phyloP scores from a whole-genome alignment of 2,797 vertebrate species.

The Diplodus puntazzo region DNA sequence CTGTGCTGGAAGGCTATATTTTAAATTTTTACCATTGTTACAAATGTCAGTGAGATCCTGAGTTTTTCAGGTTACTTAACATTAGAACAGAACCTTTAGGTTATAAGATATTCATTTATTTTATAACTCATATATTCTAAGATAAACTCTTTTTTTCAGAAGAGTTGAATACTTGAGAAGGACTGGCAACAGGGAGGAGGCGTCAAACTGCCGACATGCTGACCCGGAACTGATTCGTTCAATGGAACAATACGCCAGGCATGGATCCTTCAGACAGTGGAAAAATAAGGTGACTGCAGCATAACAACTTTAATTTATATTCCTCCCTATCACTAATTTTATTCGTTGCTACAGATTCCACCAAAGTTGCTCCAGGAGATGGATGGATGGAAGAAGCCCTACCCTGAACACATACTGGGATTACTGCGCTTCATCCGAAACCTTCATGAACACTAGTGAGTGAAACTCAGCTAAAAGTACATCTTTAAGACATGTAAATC shows the following conservation, averaged over 20 bases:
- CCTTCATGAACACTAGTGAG: conserved; percentile 71
- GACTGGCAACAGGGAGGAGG: conserved; percentile 50
- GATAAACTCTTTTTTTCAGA: conserved; percentile 28
- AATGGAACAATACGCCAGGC: conserved; percentile 23
- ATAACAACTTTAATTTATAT: not conserved
- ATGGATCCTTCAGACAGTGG: conserved; percentile 59
- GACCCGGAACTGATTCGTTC: conserved; percentile 27
- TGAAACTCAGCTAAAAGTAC: not conserved
- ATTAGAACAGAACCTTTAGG: too few species aligned
- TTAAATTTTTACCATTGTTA: too few species aligned
- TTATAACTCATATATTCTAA: not conserved
- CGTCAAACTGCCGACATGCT: conserved; percentile 32
- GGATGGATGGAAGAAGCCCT: conserved; percentile 55
- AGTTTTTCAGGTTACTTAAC: too few species aligned
- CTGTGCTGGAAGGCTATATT: too few species aligned
- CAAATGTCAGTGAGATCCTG: too few species aligned
- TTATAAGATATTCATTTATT: not conserved
- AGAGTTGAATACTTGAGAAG: conserved; percentile 63
- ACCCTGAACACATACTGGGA: conserved; percentile 61
- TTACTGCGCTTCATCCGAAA: conserved; percentile 78
- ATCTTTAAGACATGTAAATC: too few species aligned
- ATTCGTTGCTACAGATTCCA: conserved; percentile 53
- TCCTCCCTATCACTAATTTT: too few species aligned
- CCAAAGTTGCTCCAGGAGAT: conserved; percentile 54
- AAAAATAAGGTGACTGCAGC: conserved; percentile 58